Evolutionary conservation across 2,797 vertebrate species (phyloP).

Genomic region (Anguilla marmorata): DNA sequence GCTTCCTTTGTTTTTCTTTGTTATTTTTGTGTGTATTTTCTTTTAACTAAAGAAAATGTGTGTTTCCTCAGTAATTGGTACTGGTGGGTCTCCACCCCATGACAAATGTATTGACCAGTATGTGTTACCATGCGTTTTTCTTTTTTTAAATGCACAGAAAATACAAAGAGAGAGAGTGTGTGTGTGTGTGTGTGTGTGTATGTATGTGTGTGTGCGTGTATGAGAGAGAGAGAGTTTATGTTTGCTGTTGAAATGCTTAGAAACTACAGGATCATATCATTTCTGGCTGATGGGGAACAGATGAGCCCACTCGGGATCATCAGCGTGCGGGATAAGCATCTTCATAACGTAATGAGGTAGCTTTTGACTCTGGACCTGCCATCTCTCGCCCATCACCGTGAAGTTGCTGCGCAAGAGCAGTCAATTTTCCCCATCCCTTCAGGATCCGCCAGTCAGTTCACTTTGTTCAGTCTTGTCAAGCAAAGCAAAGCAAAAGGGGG

Average conservation of each 20-base stretch:
- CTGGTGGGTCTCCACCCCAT: too few relatives aligned
- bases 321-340: neutral
- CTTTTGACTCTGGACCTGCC: neutral
- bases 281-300: neutral
- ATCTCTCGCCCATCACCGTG: neutral
- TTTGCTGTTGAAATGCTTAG: neutral
- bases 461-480: neutral
- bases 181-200: too few relatives aligned
- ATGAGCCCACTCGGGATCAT: neutral
- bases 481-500: neutral
- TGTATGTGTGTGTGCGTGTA: too few relatives aligned
- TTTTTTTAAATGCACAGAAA: too few relatives aligned
- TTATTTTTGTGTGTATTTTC: too few relatives aligned
- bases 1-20: neutral
- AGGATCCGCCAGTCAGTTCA: neutral
- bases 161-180: neutral
- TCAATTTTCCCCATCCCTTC: neutral
- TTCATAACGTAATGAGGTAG: neutral
- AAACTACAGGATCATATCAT: neutral
- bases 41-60: too few relatives aligned
- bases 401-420: neutral
- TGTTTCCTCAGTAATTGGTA: too few relatives aligned
- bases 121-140: too few relatives aligned
- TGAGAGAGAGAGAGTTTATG: neutral
- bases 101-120: too few relatives aligned